Percentiles rank a stretch among this genome's conserved stretches.
phyloP scores from a whole-genome alignment of 1,140 invertebrate species.

The Gonioctena quinquepunctata region DNA sequence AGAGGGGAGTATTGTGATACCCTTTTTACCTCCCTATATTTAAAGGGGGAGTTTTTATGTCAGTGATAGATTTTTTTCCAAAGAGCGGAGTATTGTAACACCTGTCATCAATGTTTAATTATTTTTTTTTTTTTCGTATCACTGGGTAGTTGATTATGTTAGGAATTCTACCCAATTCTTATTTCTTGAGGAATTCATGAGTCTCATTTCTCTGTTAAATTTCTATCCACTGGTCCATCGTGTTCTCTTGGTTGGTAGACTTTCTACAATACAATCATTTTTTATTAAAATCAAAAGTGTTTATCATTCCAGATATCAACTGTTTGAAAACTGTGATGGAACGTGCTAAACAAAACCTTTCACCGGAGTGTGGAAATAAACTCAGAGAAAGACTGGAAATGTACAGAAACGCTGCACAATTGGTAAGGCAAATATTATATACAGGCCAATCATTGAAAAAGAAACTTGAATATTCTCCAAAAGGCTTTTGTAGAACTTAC shows the following conservation, averaged over 20 bases:
- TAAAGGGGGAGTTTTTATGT: too few relatives aligned
- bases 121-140: too few relatives aligned
- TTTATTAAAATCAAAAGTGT: background rate
- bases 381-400: slow-evolving; percentile 82
- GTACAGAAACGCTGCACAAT: slow-evolving; percentile 84
- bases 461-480: background rate
- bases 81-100: too few relatives aligned
- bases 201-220: too few relatives aligned
- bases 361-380: slow-evolving; percentile 77
- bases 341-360: slow-evolving; percentile 68
- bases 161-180: too few relatives aligned
- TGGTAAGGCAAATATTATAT: too few relatives aligned
- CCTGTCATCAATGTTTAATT: too few relatives aligned
- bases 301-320: slow-evolving; percentile 71
- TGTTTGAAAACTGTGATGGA: slow-evolving; percentile 77
- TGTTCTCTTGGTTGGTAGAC: background rate
- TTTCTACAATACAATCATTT: background rate
- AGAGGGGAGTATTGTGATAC: too few relatives aligned
- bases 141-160: too few relatives aligned
- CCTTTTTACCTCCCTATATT: too few relatives aligned
- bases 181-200: too few relatives aligned
- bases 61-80: too few relatives aligned
- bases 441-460: background rate
- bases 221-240: background rate
- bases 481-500: background rate